phyloP scores from a whole-genome alignment of 1,140 invertebrate species.

The Pemphigus obesinymphae region DNA sequence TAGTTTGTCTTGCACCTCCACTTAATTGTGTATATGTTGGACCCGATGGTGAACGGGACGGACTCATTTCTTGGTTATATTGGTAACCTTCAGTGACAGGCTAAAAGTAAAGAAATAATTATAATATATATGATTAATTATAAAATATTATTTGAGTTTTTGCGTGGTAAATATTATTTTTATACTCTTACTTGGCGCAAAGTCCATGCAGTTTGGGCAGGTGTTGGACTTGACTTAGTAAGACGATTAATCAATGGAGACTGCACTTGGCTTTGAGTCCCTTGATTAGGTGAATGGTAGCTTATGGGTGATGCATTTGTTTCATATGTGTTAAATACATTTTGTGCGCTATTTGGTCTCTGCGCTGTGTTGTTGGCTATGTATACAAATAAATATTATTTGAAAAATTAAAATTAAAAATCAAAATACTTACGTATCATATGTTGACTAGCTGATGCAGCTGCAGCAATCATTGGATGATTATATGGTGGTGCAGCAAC shows the following conservation, averaged over 20 bases:
- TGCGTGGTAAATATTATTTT: neutral
- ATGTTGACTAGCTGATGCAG: constrained; percentile 18
- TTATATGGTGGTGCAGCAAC: constrained; percentile 51
- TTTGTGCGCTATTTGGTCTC: constrained; percentile 64
- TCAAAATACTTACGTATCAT: constrained; percentile 24
- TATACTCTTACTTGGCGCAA: constrained; percentile 43
- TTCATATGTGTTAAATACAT: constrained; percentile 65
- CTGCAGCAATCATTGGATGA: constrained; percentile 50
- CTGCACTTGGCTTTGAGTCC: constrained; percentile 46
- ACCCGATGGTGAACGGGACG: constrained; percentile 69
- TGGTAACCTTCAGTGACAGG: constrained; percentile 60
- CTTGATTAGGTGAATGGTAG: constrained; percentile 50
- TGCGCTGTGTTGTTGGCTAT: constrained; percentile 43
- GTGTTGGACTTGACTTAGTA: constrained; percentile 64
- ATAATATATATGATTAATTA: no score
- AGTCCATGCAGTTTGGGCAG: constrained; percentile 61
- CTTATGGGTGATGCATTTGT: constrained; percentile 61
- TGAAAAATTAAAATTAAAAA: neutral
- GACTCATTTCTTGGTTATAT: constrained; percentile 73
- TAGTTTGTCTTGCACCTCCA: constrained; percentile 56
- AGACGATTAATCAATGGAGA: constrained; percentile 59
- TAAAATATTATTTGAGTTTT: neutral
- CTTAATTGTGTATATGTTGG: constrained; percentile 82
- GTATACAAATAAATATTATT: neutral
- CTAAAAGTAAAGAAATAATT: constrained; percentile 30